Percentiles rank a stretch among this genome's conserved stretches.
Conservation (phyloP, 2,888 invertebrate species). For the Alentia gelatinosa region DNA sequence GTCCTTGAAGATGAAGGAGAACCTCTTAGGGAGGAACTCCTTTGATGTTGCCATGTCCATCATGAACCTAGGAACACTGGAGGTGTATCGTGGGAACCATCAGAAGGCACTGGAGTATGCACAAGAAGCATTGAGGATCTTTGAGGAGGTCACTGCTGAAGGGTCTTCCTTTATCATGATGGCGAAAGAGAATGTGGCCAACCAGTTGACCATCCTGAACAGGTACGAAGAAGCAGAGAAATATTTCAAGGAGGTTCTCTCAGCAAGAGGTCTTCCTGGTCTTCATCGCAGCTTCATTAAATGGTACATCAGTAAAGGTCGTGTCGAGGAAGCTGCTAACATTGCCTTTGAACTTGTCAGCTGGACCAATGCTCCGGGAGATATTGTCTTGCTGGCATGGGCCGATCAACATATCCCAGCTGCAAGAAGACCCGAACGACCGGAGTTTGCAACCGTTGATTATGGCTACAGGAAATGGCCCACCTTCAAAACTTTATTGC, state of each 20-base stretch:
- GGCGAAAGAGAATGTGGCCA: slow-evolving; percentile 10
- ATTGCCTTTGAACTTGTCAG: neutral
- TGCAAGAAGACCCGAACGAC: neutral
- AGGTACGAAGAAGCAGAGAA: slow-evolving; percentile 9
- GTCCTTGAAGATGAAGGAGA: slow-evolving; percentile 14
- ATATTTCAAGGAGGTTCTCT: neutral
- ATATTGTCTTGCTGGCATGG: neutral
- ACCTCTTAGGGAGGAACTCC: neutral
- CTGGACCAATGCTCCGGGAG: neutral
- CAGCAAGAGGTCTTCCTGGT: neutral
- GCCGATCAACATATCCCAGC: neutral
- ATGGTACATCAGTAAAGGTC: neutral
- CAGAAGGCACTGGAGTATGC: neutral
- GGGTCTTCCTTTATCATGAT: neutral
- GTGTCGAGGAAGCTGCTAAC: neutral
- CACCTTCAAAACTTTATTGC: neutral
- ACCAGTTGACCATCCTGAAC: neutral
- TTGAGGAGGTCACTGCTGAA: neutral
- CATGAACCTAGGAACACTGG: slow-evolving; percentile 11
- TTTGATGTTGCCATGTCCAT: neutral
- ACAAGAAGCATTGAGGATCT: neutral
- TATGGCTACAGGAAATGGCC: neutral
- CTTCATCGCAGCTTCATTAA: neutral
- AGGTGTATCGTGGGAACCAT: neutral
- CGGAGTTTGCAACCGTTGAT: neutral